Conservation (phyloP, 2,888 invertebrate species). For the Lysandra coridon region DNA sequence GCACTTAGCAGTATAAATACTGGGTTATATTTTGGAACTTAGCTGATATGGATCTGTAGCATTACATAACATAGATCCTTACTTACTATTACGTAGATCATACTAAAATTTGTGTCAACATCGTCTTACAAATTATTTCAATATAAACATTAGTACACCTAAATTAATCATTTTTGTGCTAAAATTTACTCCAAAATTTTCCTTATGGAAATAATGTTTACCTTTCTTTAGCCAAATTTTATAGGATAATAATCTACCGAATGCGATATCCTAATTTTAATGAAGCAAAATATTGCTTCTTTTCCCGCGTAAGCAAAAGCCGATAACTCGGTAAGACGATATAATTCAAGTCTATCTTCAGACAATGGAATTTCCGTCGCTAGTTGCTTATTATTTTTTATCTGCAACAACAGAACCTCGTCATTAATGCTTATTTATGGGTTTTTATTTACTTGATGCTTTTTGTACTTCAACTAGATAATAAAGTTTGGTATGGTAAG, state of each 20-base stretch:
- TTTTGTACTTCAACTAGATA: too few relatives aligned
- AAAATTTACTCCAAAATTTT: not conserved
- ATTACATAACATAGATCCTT: too few relatives aligned
- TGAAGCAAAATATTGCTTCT: not conserved
- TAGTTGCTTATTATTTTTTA: conserved; percentile 9
- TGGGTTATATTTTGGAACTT: too few relatives aligned
- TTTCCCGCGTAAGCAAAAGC: not conserved
- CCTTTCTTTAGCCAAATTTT: not conserved
- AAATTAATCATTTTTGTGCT: not conserved
- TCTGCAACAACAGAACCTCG: not conserved
- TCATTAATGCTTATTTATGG: not conserved
- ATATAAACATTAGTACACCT: not conserved
- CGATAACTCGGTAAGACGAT: conserved; percentile 4
- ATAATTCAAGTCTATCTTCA: conserved; percentile 6
- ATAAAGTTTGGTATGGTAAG: too few relatives aligned
- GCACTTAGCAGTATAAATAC: too few relatives aligned
- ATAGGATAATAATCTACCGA: not conserved
- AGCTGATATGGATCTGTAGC: too few relatives aligned
- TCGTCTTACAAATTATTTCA: too few relatives aligned
- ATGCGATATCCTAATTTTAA: not conserved
- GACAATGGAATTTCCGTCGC: not conserved
- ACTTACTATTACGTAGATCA: too few relatives aligned
- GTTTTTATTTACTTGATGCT: too few relatives aligned
- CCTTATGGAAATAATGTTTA: not conserved
- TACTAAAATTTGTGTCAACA: too few relatives aligned